These are phyloP conservation scores for Schizopygopsis pylzovi DNA, from an alignment of 2,797 vertebrate genomes.

Conservation along the genomic window DNA sequence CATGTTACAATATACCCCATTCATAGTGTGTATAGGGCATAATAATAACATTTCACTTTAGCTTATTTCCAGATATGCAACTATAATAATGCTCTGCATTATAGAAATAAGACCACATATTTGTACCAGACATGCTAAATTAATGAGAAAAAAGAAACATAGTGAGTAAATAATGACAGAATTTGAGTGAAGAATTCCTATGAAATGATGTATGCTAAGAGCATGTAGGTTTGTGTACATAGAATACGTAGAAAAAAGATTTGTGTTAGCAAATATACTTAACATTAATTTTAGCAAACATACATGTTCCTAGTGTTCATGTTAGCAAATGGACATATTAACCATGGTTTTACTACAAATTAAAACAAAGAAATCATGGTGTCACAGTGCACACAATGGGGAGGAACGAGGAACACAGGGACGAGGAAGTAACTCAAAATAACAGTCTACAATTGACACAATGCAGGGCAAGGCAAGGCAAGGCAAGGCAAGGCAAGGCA, in stretches of 20 bases:
- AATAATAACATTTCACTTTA: neutral
- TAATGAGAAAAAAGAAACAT: neutral
- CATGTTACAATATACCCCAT: too few species aligned
- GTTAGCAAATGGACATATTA: neutral
- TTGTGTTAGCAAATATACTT: neutral
- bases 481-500: fast-evolving
- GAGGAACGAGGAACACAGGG: too few species aligned
- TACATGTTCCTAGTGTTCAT: neutral
- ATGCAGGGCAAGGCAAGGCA: too few species aligned
- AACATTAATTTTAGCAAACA: neutral
- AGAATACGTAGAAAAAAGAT: neutral
- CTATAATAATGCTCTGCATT: neutral
- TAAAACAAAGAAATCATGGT: neutral
- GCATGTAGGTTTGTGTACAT: neutral
- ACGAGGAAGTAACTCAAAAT: too few species aligned
- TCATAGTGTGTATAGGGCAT: too few species aligned
- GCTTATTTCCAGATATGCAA: neutral
- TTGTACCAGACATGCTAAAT: neutral
- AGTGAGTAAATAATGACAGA: neutral
- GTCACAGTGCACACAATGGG: too few species aligned
- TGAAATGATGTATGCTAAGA: neutral
- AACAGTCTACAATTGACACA: too few species aligned
- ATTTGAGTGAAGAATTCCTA: neutral
- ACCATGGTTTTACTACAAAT: neutral
- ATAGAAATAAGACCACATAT: neutral